Base-by-base conservation (phyloP, 2,888 invertebrate genomes). In the Uropetala carovei region DNA sequence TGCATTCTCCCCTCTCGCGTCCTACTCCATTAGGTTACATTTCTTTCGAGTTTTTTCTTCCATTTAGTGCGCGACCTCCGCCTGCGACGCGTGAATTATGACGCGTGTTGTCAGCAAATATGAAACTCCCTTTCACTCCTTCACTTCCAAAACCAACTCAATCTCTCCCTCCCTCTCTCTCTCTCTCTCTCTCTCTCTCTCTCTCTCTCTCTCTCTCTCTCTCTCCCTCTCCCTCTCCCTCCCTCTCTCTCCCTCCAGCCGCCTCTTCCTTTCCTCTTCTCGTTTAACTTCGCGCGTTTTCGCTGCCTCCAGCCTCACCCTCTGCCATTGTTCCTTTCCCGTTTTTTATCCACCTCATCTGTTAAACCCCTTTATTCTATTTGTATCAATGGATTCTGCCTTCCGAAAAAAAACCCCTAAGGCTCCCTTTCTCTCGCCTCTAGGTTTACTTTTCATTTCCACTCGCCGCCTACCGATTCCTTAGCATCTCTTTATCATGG, bases 41-140 rank as follows among this genome's bases (percentile, higher is more conserved):
- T 11, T 75, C 27, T 75, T 75, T 22, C 27, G 75, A 75, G 9
- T 75, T 75, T 75, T 75, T 22, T 75, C 75, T 43, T 75, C 75
- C 75, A 75, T 75, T 75, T 75, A 75, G 75, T 27, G 75, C 22
- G 22, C 22, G 22, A 22, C 75, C 18, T 75, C 27, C 27, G 75
- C 27, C 75, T 27, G 22, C 22, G 22, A 22, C 75, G 75, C 27
- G 27, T 75, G 75, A 75, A 75, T 75, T 75, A 75, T 75, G 75
- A 75, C 75, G 75, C 18, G 75, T 22, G 75, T 75, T 75, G 75
- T 75, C 75, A 75, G 75, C 75, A 27, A 75, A 75, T 75, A 75
- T 75, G 75, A 75, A 75, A 75, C 75, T 75, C 22, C 13, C 27
- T 75, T 75, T 27, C 11, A 22, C 75, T 22, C 75, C 22, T 75